Base-by-base conservation (phyloP, 2,888 invertebrate genomes). In the Napeogenes sylphis region DNA sequence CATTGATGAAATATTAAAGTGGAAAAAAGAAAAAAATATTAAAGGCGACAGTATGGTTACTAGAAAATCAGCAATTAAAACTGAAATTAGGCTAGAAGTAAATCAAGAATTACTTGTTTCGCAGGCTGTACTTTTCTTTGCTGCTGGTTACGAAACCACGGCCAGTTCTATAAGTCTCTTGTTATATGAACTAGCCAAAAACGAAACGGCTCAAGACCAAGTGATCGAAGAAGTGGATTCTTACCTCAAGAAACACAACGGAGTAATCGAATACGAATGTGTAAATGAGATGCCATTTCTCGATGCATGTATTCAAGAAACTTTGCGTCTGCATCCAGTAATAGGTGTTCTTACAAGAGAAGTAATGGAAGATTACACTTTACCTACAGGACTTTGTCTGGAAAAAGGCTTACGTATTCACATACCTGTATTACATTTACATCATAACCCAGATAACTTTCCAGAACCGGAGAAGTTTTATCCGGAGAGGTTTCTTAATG, bases 111-210 rank as follows among this genome's bases (percentile, higher is more conserved):
- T 92, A 55, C 68, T 93, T 4, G 82, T 90, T 0, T 85, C 92
- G 0, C 92, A 93, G 62, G 88, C 91, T 0, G 79, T 91, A 6
- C 70, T 90, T 0, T 92, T 93, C 57, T 84, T 82, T 32, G 75
- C 64, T 0, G 84, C 81, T 32, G 84, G 84, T 4, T 84, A 73
- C 33, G 83, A 84, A 21, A 81, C 83, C 0, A 78, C 83, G 6
- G 69, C 84, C 0, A 70, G 74, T 0, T 78, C 79, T 0, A 63
- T 75, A 6, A 70, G 73, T 4, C 74, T 75, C 51, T 73, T 74
- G 33, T 57, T 83, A 2, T 81, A 67, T 54, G 83, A 83, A 62
- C 63, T 83, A 0, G 76, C 82, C 0, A 82, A 80, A 59, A 55
- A 76, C 12, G 69, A 63, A 3, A 70, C 74, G 2, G 70, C 61